These are phyloP conservation scores for Spongilla lacustris DNA, from an alignment of 37 sponge, comb jelly and placozoan species.

Conservation along the genomic window DNA sequence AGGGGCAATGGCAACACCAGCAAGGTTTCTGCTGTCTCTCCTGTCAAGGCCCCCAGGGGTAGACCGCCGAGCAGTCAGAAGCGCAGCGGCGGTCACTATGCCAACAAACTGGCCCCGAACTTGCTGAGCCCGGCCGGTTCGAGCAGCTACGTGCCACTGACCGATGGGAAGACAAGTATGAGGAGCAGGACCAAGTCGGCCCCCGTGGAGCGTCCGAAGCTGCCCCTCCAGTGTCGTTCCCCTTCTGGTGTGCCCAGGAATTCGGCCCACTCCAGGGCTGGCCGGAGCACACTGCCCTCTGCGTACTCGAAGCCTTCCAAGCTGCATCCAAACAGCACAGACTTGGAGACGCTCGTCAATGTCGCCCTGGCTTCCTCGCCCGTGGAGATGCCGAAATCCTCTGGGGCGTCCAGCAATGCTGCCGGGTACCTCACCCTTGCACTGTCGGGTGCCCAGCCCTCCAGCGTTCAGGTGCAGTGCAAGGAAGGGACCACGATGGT, in stretches of 20 bases:
- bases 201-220: slow-evolving; percentile 41
- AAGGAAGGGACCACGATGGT: background rate
- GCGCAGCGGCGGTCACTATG: slow-evolving; percentile 34
- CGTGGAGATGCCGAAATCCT: slow-evolving; percentile 48
- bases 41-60: slow-evolving; percentile 82
- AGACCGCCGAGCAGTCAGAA: slow-evolving; percentile 75
- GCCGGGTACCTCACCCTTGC: background rate
- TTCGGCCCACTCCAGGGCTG: background rate
- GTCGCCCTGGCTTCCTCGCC: slow-evolving; percentile 73
- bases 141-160: slow-evolving; percentile 55
- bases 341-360: slow-evolving; percentile 76
- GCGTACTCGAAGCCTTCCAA: slow-evolving; percentile 17
- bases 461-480: background rate
- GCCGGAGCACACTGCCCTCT: background rate
- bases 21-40: slow-evolving; percentile 35
- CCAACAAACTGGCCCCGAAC: slow-evolving; percentile 58
- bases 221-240: slow-evolving; percentile 14
- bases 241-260: background rate
- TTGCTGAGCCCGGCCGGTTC: slow-evolving; percentile 78
- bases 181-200: slow-evolving; percentile 59
- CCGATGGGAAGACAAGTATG: slow-evolving; percentile 46
- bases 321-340: slow-evolving; percentile 6
- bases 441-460: background rate
- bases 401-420: background rate
- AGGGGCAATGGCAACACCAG: slow-evolving; percentile 16